These are phyloP conservation scores for Psilopsiagon aurifrons DNA, from an alignment of 2,113 vertebrate genomes.

Conservation along the genomic window DNA sequence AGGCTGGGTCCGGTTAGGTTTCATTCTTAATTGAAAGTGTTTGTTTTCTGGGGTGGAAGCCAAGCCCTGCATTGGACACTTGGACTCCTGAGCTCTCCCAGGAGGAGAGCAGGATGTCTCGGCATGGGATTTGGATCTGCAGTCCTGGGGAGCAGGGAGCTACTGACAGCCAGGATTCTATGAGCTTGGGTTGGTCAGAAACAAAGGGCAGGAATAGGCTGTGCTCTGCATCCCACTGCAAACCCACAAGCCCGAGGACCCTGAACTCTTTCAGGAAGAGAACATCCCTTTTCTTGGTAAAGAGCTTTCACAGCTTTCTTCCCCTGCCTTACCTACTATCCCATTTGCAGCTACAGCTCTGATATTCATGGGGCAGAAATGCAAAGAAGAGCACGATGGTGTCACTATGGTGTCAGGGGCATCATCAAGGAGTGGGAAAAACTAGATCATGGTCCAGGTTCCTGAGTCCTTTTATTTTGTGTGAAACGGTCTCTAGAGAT, in stretches of 20 bases:
- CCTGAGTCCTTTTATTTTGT: neutral
- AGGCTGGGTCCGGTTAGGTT: neutral
- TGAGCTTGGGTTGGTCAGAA: neutral
- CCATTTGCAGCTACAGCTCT: neutral
- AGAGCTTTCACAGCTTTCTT: neutral
- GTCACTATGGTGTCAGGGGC: neutral
- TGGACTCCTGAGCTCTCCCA: neutral
- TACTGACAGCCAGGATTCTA: neutral
- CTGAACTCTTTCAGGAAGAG: neutral
- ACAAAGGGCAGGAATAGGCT: neutral
- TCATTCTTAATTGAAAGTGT: neutral
- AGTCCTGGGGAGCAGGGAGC: neutral
- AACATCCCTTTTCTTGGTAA: neutral
- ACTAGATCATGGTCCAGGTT: neutral
- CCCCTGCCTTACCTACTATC: neutral
- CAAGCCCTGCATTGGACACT: neutral
- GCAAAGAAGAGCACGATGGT: neutral
- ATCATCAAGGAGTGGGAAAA: neutral
- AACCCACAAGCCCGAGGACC: fast-evolving
- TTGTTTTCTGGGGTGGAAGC: neutral
- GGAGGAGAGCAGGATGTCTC: neutral
- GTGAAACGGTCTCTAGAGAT: neutral
- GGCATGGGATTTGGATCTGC: fast-evolving
- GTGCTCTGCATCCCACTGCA: neutral
- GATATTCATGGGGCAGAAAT: neutral